Percentiles rank a stretch among this genome's conserved stretches.
Conservation (phyloP, 2,888 invertebrate genomes). For the Mystacides longicornis region DNA sequence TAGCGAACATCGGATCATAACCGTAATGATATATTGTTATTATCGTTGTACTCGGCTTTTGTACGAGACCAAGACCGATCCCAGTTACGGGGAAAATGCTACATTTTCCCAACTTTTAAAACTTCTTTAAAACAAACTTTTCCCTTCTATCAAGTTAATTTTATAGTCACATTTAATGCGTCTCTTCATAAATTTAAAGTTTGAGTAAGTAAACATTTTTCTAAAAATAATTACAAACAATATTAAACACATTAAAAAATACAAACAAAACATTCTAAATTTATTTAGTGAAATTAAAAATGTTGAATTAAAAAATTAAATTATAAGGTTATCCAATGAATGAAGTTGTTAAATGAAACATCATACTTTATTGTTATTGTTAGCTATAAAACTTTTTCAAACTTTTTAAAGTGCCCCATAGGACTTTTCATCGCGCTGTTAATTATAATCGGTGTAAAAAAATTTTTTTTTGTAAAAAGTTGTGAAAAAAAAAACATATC, state of each 20-base stretch:
- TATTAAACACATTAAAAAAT: neutral
- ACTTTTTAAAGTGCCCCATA: constrained; percentile 3
- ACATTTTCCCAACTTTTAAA: neutral
- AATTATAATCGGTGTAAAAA: neutral
- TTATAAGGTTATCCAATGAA: too few species aligned
- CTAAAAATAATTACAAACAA: neutral
- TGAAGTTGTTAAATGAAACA: neutral
- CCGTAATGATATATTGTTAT: constrained; percentile 18
- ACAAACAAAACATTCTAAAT: neutral
- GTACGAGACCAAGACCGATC: neutral
- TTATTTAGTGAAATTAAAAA: neutral
- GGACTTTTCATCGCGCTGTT: neutral
- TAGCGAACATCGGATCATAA: constrained; percentile 24
- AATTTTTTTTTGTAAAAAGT: constrained; percentile 5
- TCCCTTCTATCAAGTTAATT: neutral
- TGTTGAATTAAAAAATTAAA: neutral
- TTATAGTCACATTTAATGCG: neutral
- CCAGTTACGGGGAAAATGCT: neutral
- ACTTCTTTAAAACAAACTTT: neutral
- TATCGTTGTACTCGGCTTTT: neutral
- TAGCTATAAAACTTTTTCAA: constrained; percentile 5
- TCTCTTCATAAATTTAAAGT: neutral
- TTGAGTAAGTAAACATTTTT: neutral
- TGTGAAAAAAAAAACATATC: neutral
- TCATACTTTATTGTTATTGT: neutral